These are phyloP conservation scores for Octopus sinensis DNA, from an alignment of 1,140 invertebrate genomes.

Conservation along the genomic window DNA sequence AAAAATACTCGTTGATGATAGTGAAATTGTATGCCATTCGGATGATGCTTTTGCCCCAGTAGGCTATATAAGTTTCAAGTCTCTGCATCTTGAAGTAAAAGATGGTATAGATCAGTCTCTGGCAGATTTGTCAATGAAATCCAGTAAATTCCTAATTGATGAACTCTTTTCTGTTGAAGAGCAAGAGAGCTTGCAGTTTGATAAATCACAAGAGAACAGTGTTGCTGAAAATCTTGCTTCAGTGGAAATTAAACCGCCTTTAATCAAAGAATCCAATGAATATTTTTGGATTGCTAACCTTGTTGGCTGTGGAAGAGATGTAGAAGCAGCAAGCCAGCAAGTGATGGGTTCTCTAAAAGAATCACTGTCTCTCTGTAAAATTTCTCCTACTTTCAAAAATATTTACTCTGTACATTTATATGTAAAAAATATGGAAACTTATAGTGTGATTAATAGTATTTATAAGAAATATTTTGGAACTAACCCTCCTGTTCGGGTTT, in stretches of 20 bases:
- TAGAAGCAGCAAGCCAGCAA: neutral
- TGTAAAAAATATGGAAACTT: conserved; percentile 77
- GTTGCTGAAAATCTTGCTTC: neutral
- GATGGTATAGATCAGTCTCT: conserved; percentile 22
- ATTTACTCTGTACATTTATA: conserved; percentile 79
- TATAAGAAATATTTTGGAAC: conserved; percentile 71
- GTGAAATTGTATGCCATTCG: conserved; percentile 82
- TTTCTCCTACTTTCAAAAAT: conserved; percentile 12
- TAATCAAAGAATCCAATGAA: neutral
- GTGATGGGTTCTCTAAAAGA: neutral
- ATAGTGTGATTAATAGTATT: conserved; percentile 72
- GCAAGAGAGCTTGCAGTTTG: neutral
- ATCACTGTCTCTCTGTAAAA: neutral
- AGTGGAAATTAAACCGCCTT: neutral
- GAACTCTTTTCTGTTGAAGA: neutral
- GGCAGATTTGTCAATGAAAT: neutral
- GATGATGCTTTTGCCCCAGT: conserved; percentile 89
- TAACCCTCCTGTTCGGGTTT: conserved; percentile 78
- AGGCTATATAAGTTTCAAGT: conserved; percentile 84
- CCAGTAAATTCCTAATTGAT: neutral
- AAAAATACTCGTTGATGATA: conserved; percentile 81
- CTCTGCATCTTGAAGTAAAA: conserved; percentile 65
- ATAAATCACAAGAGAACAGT: neutral
- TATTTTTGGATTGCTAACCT: neutral
- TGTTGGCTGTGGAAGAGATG: neutral